Evolutionary conservation across 1,140 invertebrate species (phyloP).

Genomic region (Adelges cooleyi): DNA sequence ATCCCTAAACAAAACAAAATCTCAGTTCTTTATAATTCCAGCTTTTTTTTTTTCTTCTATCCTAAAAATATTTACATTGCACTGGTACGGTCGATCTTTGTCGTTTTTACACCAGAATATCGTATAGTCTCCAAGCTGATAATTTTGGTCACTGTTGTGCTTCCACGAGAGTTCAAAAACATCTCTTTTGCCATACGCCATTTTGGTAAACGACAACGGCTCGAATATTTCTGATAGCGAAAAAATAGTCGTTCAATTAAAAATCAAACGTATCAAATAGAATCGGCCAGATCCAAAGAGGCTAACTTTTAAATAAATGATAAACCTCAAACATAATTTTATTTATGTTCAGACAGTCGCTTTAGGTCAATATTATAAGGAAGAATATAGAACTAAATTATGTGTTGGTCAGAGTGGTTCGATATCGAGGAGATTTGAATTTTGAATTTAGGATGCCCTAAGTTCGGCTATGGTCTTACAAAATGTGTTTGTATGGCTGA

Average conservation of each 20-base stretch:
- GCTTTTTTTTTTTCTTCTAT: too few relatives aligned
- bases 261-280: background rate
- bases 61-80: constrained; percentile 41
- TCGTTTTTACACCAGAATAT: constrained; percentile 59
- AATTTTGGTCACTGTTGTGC: constrained; percentile 37
- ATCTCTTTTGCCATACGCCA: constrained; percentile 51
- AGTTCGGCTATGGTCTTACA: too few relatives aligned
- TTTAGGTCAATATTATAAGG: too few relatives aligned
- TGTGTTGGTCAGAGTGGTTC: too few relatives aligned
- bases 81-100: constrained; percentile 48
- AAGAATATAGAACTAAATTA: too few relatives aligned
- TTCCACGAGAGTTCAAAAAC: constrained; percentile 61
- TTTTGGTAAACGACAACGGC: constrained; percentile 52
- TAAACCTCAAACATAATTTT: too few relatives aligned
- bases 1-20: constrained; percentile 40
- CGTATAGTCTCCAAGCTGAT: constrained; percentile 47
- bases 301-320: too few relatives aligned
- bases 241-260: constrained; percentile 12
- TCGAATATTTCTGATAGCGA: constrained; percentile 34
- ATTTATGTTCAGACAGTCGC: too few relatives aligned
- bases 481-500: too few relatives aligned
- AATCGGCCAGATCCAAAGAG: too few relatives aligned
- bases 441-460: too few relatives aligned
- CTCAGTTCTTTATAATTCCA: background rate
- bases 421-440: too few relatives aligned